Evolutionary conservation across 2,797 vertebrate genomes (phyloP), one percentile per base, ranked within the genome.

Genomic region (Zenarchopterus dispar): DNA sequence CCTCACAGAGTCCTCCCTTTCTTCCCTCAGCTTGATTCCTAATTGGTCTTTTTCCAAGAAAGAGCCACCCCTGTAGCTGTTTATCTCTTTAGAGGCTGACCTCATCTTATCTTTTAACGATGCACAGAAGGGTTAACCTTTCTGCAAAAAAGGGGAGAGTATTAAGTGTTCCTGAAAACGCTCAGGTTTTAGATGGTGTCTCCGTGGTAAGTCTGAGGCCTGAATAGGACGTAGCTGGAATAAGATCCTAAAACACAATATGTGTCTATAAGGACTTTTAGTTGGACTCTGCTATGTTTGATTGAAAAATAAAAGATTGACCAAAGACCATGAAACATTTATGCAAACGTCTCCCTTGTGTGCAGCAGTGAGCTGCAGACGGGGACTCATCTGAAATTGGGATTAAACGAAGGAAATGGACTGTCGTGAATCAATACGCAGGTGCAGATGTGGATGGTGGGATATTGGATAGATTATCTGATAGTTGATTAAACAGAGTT

Each of bases 21-120:
- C 41, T 65, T 78, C 73, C 62, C 50, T 70, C 67, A 56, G 63
- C 62, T 62, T 56, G 67, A 57, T 33, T 81, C 77, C 71, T 85
- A 81, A 84, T 84, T 82, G 81, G 77, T 73, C 58, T 73, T 55
- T 52, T 64, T 66, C 68, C 59, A 73, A 33, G 48, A 59, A 62
- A 8, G 36, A 78, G 6, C 75, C 28, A 2, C 67, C 61, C 77
- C 62, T 74, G 64, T 61, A 73, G 78, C 73, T 82, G 80, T 88
- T 85, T 81, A 77, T 66, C 55, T 54, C 61, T 45, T 62, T 15
- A 11, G 24, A 84, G 70, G 62, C 71, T 36, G 44, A 75, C 68
- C 73, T 81, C 78, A 73, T 55, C 70, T n/a, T n/a, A n/a, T n/a
- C 49, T 70, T 56, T 69, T 69, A 81, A 78, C 53, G 53, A 53